These are phyloP conservation scores for Hybognathus amarus DNA, from an alignment of 2,797 vertebrate genomes.

Conservation along the genomic window DNA sequence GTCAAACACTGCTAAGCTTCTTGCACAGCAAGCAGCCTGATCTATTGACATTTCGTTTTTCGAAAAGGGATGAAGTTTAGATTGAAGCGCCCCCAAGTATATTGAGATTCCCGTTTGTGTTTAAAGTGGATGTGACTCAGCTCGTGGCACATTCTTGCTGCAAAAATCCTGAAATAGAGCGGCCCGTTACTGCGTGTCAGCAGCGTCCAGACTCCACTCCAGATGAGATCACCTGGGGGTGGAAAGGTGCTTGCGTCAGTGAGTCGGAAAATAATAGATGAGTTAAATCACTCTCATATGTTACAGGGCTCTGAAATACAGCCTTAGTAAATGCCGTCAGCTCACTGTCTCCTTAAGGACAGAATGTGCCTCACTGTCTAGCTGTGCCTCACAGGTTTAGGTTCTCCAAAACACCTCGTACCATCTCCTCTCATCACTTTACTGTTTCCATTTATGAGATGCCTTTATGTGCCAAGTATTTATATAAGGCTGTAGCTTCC, in stretches of 20 bases:
- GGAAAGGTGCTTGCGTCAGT: slow-evolving; percentile 74
- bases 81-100: slow-evolving; percentile 35
- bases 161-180: slow-evolving; percentile 53
- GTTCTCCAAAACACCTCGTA: slow-evolving; percentile 19
- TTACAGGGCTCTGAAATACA: slow-evolving; percentile 60
- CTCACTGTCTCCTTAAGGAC: slow-evolving; percentile 34
- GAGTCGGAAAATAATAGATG: slow-evolving; percentile 72
- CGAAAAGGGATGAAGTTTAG: slow-evolving; percentile 35
- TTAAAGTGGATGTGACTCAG: slow-evolving; percentile 48
- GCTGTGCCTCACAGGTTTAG: slow-evolving; percentile 17
- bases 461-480: slow-evolving; percentile 67
- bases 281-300: slow-evolving; percentile 72
- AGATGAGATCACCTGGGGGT: slow-evolving; percentile 58
- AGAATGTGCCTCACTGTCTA: background rate
- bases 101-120: slow-evolving; percentile 47
- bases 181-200: slow-evolving; percentile 49
- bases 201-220: slow-evolving; percentile 50
- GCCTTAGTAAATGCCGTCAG: slow-evolving; percentile 33
- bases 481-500: slow-evolving; percentile 58
- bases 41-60: slow-evolving; percentile 43
- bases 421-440: slow-evolving; percentile 23
- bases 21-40: slow-evolving; percentile 25
- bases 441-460: slow-evolving; percentile 55
- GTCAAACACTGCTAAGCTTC: slow-evolving; percentile 38
- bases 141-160: slow-evolving; percentile 48